Evolutionary conservation across 2,113 vertebrate genomes (phyloP).

Genomic region (Lepus europaeus): DNA sequence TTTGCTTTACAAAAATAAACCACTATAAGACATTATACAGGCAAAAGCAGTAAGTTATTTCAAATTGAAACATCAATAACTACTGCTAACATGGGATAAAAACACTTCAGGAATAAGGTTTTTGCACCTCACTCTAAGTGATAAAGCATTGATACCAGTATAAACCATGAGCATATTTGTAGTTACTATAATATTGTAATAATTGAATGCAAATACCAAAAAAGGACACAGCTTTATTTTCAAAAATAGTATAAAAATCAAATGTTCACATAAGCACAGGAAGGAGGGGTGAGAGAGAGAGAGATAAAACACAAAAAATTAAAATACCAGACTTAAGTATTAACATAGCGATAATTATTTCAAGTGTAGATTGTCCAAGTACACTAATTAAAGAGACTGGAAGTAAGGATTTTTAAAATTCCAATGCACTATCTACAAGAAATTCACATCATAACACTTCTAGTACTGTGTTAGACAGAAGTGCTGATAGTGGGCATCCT

Average conservation of each 20-base stretch:
- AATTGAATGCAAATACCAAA: background rate
- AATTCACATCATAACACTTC: background rate
- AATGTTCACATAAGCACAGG: background rate
- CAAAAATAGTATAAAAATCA: background rate
- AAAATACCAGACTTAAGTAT: background rate
- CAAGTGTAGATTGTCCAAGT: too few relatives aligned
- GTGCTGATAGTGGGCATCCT: too few relatives aligned
- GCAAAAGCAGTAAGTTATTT: background rate
- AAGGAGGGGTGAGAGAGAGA: background rate
- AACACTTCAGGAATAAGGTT: background rate
- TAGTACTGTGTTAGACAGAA: background rate
- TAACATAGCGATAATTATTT: background rate
- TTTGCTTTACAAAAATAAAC: background rate
- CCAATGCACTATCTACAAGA: background rate
- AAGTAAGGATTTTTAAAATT: background rate
- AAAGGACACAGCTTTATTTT: background rate
- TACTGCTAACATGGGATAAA: background rate
- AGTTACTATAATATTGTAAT: background rate
- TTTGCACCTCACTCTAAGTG: background rate
- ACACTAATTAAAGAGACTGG: background rate
- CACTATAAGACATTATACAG: background rate
- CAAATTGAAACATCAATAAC: background rate
- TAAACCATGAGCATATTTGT: background rate
- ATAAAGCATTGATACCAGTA: background rate
- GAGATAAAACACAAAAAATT: background rate